Evolutionary conservation across 2,797 vertebrate genomes (phyloP).

Genomic region (Myoxocephalus aenaeus): DNA sequence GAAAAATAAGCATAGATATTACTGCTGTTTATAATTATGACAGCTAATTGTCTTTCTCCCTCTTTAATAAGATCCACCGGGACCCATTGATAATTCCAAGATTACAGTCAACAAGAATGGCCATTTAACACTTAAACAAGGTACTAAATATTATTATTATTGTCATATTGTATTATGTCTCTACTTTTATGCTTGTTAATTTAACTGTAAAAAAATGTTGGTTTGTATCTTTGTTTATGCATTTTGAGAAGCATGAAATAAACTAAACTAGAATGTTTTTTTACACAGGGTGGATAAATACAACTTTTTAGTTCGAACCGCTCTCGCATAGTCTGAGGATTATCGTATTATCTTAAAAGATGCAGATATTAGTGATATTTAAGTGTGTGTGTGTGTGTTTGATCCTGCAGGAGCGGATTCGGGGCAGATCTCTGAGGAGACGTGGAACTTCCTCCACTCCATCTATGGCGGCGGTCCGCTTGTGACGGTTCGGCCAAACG

Average conservation of each 20-base stretch:
- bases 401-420: conserved; percentile 92
- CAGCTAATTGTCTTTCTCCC: conserved; percentile 47
- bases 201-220: neutral
- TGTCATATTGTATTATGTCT: neutral
- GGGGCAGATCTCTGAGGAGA: conserved; percentile 98
- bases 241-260: conserved; percentile 3
- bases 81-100: conserved; percentile 96
- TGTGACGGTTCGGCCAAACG: conserved; percentile 91
- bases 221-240: neutral
- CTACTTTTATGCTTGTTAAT: neutral
- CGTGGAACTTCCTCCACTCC: conserved; percentile 97
- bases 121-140: conserved; percentile 92
- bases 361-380: conserved; percentile 6
- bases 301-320: neutral
- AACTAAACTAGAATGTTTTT: neutral
- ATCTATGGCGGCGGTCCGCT: conserved; percentile 96
- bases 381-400: conserved; percentile 4
- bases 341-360: neutral
- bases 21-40: conserved; percentile 14
- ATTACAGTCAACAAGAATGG: conserved; percentile 94
- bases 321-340: neutral
- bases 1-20: neutral
- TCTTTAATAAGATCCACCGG: conserved; percentile 91
- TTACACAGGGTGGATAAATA: neutral
- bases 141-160: conserved; percentile 73